These are phyloP conservation scores for Cyprinus carpio DNA, from an alignment of 2,113 vertebrate genomes.

Conservation along the genomic window DNA sequence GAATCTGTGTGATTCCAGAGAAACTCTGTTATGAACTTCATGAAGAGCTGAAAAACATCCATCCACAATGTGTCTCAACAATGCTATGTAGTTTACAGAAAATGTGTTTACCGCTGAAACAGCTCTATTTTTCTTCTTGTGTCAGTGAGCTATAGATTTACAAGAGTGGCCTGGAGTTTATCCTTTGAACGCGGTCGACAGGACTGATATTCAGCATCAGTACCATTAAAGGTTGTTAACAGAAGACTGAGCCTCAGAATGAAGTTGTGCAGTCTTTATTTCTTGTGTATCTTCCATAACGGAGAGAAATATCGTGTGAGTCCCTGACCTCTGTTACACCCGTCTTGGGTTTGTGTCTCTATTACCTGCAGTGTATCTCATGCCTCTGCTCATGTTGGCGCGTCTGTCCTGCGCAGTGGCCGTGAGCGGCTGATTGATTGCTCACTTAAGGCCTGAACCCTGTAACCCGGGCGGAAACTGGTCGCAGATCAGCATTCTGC, in stretches of 20 bases:
- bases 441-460: conserved; percentile 3
- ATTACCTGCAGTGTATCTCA: conserved; percentile 9
- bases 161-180: neutral
- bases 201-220: neutral
- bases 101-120: neutral
- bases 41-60: neutral
- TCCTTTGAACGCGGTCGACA: neutral
- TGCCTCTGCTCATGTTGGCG: neutral
- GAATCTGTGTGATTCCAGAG: neutral
- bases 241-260: neutral
- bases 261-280: conserved; percentile 22
- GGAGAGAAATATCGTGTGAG: conserved; percentile 22
- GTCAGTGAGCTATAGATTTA: neutral
- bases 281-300: conserved; percentile 28
- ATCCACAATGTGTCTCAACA: neutral
- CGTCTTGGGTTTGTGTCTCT: conserved; percentile 30
- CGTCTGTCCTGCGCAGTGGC: neutral
- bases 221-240: conserved; percentile 37
- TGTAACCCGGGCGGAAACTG: neutral
- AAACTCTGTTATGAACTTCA: neutral
- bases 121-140: neutral
- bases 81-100: conserved; percentile 1
- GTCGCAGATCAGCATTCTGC: neutral
- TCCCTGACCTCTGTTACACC: conserved; percentile 30
- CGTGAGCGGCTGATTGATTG: conserved; percentile 13